These are phyloP conservation scores for Ramphastos sulfuratus DNA, from an alignment of 2,113 vertebrate genomes.

Conservation along the genomic window DNA sequence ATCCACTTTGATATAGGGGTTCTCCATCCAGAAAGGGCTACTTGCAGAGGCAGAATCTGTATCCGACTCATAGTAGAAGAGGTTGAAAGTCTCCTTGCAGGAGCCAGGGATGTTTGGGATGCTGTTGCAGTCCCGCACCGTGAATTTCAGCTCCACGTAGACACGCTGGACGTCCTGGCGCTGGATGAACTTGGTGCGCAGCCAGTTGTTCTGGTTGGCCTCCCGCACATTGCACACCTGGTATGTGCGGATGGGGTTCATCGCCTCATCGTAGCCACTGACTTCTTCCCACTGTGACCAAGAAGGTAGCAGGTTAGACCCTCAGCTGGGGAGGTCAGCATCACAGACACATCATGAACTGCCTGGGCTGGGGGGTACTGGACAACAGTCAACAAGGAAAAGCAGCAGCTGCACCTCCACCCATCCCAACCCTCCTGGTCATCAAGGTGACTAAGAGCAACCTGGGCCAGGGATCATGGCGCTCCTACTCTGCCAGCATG, in stretches of 20 bases:
- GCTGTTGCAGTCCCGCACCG: conserved; percentile 95
- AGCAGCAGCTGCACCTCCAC: not conserved
- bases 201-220: conserved; percentile 96
- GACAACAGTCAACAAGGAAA: not conserved
- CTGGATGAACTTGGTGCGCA: conserved; percentile 92
- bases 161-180: conserved; percentile 91
- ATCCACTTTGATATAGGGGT: conserved; percentile 98
- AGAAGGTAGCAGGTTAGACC: not conserved
- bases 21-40: conserved; percentile 99
- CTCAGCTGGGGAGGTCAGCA: not conserved
- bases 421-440: conserved; percentile 1
- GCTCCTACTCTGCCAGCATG: rapidly evolving
- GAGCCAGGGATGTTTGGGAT: conserved; percentile 97
- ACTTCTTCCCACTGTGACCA: conserved; percentile 93
- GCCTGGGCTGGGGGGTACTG: not conserved
- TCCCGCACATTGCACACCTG: conserved; percentile 95
- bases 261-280: conserved; percentile 93
- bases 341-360: rapidly evolving
- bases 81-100: conserved; percentile 99
- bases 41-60: conserved; percentile 91
- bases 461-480: not conserved
- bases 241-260: conserved; percentile 97
- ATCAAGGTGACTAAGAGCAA: conserved; percentile 36
- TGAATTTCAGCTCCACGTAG: conserved; percentile 97
- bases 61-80: conserved; percentile 96